Evolutionary conservation across 2,113 vertebrate genomes (phyloP), one percentile per base, ranked within the genome.

Genomic region (Gymnogyps californianus): DNA sequence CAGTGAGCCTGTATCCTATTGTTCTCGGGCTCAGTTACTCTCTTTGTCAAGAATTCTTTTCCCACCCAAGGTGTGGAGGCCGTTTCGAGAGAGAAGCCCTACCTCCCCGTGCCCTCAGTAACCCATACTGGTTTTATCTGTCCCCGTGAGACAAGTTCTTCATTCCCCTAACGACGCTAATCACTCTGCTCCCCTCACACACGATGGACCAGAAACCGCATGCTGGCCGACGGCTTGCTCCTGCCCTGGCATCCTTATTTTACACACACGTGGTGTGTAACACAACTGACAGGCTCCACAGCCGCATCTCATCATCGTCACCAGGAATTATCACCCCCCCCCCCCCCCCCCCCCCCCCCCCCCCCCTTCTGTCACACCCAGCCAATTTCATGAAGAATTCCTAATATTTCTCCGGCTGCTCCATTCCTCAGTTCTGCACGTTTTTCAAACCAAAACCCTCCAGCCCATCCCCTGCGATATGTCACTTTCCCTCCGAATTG

Each of bases 251-350:
- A 21, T 15, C 2, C 0, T 25, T 3, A 10, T 47, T 72, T 26
- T 52, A 38, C 38, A 14, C 5, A 34, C 13, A 38, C 4, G 0
- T 8, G 31, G n/a, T 0, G 1, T 0, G 1, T 26, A 29, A 46
- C 24, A 6, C 52, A n/a, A 5, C 13, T 1, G 6, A 34, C 0
- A 2, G 19, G 10, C 18, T 85, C 44, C 34, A 11, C 22, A 22
- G 36, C 64, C 34, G 3, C 17, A 4, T 21, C 9, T 38, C 57
- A 3, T 4, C 26, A 3, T 10, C 8, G 0, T 46, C 62, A 5
- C 7, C 4, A 6, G 6, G 24, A 26, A 14, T 14, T 13, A 34
- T 3, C 26, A 2, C 5, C 25, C 7, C 47, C 32, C 9, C 4
- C 32, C 9, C 4, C 32, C 9, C 4, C 32, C 9, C 4, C n/a